Conservation (phyloP, 2,888 invertebrate species). For the Tanytarsus gracilentus region DNA sequence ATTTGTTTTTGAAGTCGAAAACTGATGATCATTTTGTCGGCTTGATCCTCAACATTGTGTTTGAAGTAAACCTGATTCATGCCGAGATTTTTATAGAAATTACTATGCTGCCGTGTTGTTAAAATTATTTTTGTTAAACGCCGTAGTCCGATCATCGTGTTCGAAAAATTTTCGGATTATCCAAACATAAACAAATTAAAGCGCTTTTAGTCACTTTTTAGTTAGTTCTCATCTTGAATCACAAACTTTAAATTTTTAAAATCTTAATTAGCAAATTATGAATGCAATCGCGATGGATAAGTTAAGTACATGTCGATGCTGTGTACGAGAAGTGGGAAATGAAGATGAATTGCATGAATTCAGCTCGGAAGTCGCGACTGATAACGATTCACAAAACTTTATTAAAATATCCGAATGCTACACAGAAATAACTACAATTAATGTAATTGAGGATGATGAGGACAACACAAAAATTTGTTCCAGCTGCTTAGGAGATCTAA, state of each 20-base stretch:
- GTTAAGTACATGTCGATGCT: constrained; percentile 16
- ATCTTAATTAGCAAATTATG: too few relatives aligned
- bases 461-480: constrained; percentile 15
- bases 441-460: neutral
- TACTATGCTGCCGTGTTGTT: too few relatives aligned
- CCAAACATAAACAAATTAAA: too few relatives aligned
- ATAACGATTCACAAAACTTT: neutral
- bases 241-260: too few relatives aligned
- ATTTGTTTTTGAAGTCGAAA: constrained; percentile 43
- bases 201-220: too few relatives aligned
- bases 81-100: constrained; percentile 38
- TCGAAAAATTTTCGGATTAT: too few relatives aligned
- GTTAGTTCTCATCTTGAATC: too few relatives aligned
- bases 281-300: too few relatives aligned
- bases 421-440: neutral
- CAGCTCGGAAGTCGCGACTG: constrained; percentile 10
- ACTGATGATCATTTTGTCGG: constrained; percentile 48
- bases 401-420: neutral
- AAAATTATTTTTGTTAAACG: too few relatives aligned
- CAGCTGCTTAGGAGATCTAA: neutral
- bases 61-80: constrained; percentile 55
- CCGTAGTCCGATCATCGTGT: too few relatives aligned
- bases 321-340: neutral
- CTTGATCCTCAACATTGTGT: constrained; percentile 43
- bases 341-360: constrained; percentile 12